Evolutionary conservation across 2,888 invertebrate genomes (phyloP).

Genomic region (Mayetiola destructor): DNA sequence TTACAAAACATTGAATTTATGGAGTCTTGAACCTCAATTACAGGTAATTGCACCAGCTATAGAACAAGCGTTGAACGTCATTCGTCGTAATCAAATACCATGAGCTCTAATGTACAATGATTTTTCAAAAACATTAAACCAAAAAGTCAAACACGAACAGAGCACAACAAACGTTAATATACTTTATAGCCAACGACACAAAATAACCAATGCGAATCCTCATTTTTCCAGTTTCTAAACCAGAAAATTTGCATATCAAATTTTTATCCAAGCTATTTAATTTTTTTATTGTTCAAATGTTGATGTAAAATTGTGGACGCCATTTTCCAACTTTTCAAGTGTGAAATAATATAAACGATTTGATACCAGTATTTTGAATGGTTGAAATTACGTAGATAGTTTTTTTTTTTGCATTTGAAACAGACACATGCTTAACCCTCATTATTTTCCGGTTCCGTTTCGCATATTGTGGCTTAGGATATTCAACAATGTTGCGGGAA

Average conservation of each 20-base stretch:
- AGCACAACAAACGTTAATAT: too few relatives aligned
- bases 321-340: not conserved
- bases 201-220: constrained; percentile 5
- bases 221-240: constrained; percentile 1
- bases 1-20: not conserved
- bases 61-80: too few relatives aligned
- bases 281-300: not conserved
- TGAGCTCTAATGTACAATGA: not conserved
- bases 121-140: not conserved
- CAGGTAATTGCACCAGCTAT: constrained; percentile 11
- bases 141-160: too few relatives aligned
- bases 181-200: too few relatives aligned
- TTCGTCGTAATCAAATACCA: too few relatives aligned
- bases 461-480: too few relatives aligned
- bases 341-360: not conserved
- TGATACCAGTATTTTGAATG: constrained; percentile 4
- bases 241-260: constrained; percentile 8
- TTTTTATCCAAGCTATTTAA: not conserved
- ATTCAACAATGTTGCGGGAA: too few relatives aligned
- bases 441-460: too few relatives aligned
- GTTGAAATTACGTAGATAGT: not conserved
- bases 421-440: too few relatives aligned
- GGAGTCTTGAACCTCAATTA: constrained; percentile 11
- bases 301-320: not conserved
- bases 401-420: too few relatives aligned